Evolutionary conservation across 2,888 invertebrate species (phyloP).

Genomic region (Caenorhabditis auriculariae): DNA sequence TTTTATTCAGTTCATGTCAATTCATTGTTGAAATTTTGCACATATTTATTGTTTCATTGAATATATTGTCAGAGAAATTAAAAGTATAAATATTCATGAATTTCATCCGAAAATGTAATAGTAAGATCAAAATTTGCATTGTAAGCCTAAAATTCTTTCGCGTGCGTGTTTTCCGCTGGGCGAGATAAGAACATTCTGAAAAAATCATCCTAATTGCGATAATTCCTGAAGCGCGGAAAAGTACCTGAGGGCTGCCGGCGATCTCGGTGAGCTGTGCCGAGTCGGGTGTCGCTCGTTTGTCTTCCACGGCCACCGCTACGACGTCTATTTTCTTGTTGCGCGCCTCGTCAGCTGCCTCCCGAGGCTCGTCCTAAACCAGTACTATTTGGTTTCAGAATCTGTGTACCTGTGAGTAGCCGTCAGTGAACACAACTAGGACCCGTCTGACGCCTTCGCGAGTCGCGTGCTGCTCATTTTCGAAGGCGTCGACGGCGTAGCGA

Average conservation of each 20-base stretch:
- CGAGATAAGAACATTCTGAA: slow-evolving; percentile 35
- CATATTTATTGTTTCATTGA: too few species aligned
- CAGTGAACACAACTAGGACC: slow-evolving; percentile 49
- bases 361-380: slow-evolving; percentile 30
- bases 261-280: slow-evolving; percentile 37
- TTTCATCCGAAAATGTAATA: too few species aligned
- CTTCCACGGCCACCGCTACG: slow-evolving; percentile 44
- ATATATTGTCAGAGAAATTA: too few species aligned
- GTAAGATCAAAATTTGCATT: slow-evolving; percentile 16
- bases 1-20: too few species aligned
- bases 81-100: too few species aligned
- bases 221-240: too few species aligned
- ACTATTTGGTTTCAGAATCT: background rate
- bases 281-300: slow-evolving; percentile 32
- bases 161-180: slow-evolving; percentile 28
- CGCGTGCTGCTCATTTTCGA: slow-evolving; percentile 27
- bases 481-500: slow-evolving; percentile 31
- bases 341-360: slow-evolving; percentile 32
- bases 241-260: slow-evolving; percentile 23
- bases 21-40: too few species aligned
- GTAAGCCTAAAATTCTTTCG: slow-evolving; percentile 28
- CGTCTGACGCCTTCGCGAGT: slow-evolving; percentile 34
- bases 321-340: slow-evolving; percentile 39
- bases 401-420: slow-evolving; percentile 46
- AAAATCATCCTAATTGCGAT: too few species aligned